Conservation (phyloP, 2,113 vertebrate genomes). For the Pteruthius melanotis region DNA sequence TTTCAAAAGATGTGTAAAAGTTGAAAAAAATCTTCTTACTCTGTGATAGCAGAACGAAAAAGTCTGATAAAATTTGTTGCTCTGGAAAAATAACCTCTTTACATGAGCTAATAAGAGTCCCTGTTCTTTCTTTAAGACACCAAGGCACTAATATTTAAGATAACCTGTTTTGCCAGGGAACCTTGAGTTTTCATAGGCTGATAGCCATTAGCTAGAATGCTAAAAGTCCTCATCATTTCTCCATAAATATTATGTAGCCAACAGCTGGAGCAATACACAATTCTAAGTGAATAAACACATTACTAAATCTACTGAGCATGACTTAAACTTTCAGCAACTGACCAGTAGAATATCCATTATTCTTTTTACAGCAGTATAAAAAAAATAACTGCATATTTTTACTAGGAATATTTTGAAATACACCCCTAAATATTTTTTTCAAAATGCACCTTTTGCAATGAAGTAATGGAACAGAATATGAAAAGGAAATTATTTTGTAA, state of each 20-base stretch:
- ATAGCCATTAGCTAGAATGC: not conserved
- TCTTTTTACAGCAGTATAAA: not conserved
- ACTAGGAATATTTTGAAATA: not conserved
- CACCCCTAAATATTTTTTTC: not conserved
- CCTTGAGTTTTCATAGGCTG: not conserved
- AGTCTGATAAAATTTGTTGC: accelerated
- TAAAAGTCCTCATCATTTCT: not conserved
- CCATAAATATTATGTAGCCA: not conserved
- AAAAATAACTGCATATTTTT: not conserved
- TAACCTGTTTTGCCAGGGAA: not conserved
- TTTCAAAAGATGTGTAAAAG: not conserved
- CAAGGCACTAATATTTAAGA: not conserved
- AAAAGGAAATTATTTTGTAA: not conserved
- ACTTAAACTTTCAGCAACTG: not conserved
- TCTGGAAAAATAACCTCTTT: not conserved
- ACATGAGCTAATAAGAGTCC: not conserved
- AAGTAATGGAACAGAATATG: not conserved
- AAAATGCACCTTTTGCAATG: not conserved
- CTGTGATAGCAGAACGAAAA: not conserved
- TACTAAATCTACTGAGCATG: not conserved
- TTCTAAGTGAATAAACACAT: not conserved
- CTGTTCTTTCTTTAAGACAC: not conserved
- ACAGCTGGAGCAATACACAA: not conserved
- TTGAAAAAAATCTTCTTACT: not conserved
- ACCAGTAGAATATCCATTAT: not conserved